Base-by-base conservation (phyloP, 2,113 vertebrate species). In the Ctenodactylus gundi region DNA sequence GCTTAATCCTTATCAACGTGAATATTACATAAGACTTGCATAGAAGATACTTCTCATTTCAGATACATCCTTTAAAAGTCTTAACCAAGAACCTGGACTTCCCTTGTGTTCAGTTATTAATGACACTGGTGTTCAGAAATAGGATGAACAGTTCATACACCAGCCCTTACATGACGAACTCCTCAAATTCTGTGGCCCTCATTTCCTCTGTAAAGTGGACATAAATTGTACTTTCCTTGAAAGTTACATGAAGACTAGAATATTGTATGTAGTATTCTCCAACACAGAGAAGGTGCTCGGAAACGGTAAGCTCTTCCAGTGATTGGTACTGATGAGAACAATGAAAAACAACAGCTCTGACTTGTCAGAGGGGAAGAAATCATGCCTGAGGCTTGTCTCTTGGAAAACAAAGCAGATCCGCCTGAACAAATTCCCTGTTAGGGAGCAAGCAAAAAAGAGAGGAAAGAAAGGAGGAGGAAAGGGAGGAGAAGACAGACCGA, bases 41-140 rank as follows among this genome's bases (percentile, higher is more conserved):
- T 13, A 77, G 60, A 93, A 80, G 60, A 58, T 20, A 55, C 89
- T 88, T 85, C 75, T 91, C 80, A 85, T 89, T 93, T 88, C 53
- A 55, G 70, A 70, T 68, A 39, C 20, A 80, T 51, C 21, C 34
- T 65, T 53, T 95, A 88, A 36, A 84, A 83, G 60, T 72, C 64
- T 87, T 75, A 75, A n/a, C 39, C 75, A 83, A 77, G 65, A 95
- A 55, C n/a, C 76, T 44, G 77, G 39, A 41, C 36, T 44, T 90
- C 65, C 58, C 44, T 58, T 27, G 29, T 76, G 29, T 70, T 84
- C n/a, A 41, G 51, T 90, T 64, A 81, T 84, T 75, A 46, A 84
- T 90, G 39, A 76, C 65, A 39, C 36, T 58, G 34, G n/a, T 94
- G 46, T 46, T n/a, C 92, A 81, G 46, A 95, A 76, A 88, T 85